A percentile compares a stretch with the other conserved stretches of the same genome.
Conservation (phyloP, 1,140 invertebrate species). For the Calycopis cecrops region DNA sequence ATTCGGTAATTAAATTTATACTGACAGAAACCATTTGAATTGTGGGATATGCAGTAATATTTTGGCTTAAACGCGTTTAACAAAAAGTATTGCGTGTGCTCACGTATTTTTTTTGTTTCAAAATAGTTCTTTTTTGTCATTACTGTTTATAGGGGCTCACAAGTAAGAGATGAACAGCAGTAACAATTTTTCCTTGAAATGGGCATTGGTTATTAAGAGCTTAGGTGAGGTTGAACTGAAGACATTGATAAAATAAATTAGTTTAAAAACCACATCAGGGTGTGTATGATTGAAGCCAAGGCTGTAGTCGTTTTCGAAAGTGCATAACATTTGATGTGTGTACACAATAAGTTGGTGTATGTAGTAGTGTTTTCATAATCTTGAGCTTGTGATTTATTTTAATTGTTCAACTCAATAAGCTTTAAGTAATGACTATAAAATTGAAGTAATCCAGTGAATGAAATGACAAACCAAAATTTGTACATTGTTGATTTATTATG, state of each 20-base stretch:
- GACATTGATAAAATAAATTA: not conserved
- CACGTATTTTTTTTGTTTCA: constrained; percentile 4
- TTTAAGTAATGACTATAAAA: too few relatives aligned
- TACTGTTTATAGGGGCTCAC: not conserved
- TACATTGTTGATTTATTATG: too few relatives aligned
- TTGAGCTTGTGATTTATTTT: too few relatives aligned
- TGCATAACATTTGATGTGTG: not conserved
- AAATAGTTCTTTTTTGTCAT: not conserved
- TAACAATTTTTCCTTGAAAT: not conserved
- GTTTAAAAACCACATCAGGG: not conserved
- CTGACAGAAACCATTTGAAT: too few relatives aligned
- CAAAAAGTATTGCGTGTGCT: not conserved
- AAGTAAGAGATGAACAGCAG: not conserved
- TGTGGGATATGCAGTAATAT: too few relatives aligned
- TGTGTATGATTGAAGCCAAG: not conserved
- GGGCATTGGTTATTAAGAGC: constrained; percentile 4
- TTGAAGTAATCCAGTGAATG: too few relatives aligned
- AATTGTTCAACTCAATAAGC: too few relatives aligned
- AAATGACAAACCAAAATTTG: too few relatives aligned
- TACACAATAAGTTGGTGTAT: not conserved
- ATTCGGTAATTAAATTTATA: too few relatives aligned
- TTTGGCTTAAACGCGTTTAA: too few relatives aligned
- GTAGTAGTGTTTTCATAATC: too few relatives aligned
- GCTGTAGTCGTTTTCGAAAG: not conserved
- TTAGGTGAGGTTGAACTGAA: not conserved